Evolutionary conservation across 2,888 invertebrate species (phyloP).

Genomic region (Drosophila dives): DNA sequence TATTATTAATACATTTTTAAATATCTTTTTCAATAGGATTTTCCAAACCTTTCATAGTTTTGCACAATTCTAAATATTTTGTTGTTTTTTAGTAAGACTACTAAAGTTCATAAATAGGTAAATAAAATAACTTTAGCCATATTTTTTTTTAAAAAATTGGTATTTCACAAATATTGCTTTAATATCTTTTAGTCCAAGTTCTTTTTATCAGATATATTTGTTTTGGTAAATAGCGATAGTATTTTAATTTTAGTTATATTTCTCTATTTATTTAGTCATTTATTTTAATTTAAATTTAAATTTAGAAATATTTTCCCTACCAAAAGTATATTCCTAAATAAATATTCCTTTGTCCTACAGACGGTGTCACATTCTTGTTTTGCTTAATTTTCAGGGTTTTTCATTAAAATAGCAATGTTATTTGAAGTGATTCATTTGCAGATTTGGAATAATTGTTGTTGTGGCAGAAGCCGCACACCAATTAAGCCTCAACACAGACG

Average conservation of each 20-base stretch:
- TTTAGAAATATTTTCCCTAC: background rate
- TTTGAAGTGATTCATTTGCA: conserved; percentile 34
- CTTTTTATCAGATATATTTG: no score
- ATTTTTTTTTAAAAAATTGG: no score
- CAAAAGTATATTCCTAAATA: background rate
- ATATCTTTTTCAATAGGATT: no score
- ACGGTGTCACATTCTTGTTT: background rate
- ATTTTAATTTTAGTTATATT: background rate
- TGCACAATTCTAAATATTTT: no score
- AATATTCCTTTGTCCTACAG: background rate
- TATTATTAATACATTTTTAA: no score
- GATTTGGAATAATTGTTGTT: conserved; percentile 22
- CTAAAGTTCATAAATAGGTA: no score
- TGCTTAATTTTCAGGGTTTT: conserved; percentile 15
- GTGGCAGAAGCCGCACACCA: conserved; percentile 50
- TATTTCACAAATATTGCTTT: no score
- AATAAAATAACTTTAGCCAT: background rate
- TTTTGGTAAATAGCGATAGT: no score
- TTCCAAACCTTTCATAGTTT: no score
- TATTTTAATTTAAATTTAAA: background rate
- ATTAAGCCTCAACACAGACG: conserved; percentile 63
- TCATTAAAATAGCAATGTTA: background rate
- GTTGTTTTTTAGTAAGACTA: no score
- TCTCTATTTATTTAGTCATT: background rate
- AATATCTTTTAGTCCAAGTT: no score